Evolutionary conservation across 64 coral and sea anemone species (phyloP), one percentile per base, ranked within the genome.

Genomic region (Cladopsammia gracilis): DNA sequence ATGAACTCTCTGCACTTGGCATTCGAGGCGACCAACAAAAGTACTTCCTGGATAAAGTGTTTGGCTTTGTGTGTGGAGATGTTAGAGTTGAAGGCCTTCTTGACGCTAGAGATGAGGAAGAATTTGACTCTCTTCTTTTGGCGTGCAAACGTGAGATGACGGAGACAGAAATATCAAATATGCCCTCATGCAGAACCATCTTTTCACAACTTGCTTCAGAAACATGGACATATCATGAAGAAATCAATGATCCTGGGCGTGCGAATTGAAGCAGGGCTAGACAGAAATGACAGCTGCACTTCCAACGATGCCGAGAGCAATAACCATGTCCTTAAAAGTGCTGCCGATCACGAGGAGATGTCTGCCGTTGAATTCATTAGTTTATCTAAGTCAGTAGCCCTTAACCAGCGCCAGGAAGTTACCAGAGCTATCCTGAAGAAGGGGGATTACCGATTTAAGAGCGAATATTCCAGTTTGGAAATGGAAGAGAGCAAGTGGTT

Each of bases 61-160:
- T 90, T 90, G 88, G 88, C 24, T 90, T 45, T 79, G 19, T 62
- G 19, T 54, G 70, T 89, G 87, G 71, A 5, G 87, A 76, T 77
- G 73, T 77, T 75, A 58, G 52, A 89, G 72, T 89, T 75, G 71
- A 89, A 89, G 87, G 87, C 50, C 62, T 81, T 25, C 75, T 90
- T 81, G 75, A 81, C 42, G 76, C 61, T 67, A 68, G 25, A 22
- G 62, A 79, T 51, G 75, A 34, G n/a, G 13, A 52, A 79, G 75
- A 90, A 52, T 90, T 89, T 65, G 87, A 89, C 23, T 58, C 72
- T n/a, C 87, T 89, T 44, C 60, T 77, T 16, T n/a, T 89, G 59
- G 87, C 73, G 42, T 64, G 9, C 24, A 60, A 60, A 18, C 22
- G 87, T 62, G 87, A 89, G 56, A 77, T 89, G 56, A 46, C 13